Percentiles rank a stretch among this genome's conserved stretches.
These are phyloP conservation scores for Rousettus leschenaultii DNA, from an alignment of 2,113 vertebrate genomes.

Conservation along the genomic window DNA sequence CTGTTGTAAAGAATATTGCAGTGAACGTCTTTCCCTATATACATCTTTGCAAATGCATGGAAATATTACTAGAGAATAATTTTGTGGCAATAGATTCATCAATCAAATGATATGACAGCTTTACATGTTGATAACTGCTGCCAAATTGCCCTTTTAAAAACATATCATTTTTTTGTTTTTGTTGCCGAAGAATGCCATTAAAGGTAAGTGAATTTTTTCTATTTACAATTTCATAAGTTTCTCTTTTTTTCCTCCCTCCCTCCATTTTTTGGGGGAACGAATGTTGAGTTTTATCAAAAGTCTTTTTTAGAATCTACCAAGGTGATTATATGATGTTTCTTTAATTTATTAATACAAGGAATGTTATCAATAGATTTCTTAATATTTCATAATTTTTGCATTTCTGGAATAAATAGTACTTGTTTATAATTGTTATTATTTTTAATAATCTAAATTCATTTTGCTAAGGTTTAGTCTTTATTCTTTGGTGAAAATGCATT, in stretches of 20 bases:
- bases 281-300: neutral
- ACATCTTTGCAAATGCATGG: neutral
- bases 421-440: neutral
- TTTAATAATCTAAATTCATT: conserved; percentile 17
- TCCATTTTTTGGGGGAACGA: neutral
- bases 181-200: neutral
- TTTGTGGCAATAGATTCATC: neutral
- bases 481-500: neutral
- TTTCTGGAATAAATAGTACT: neutral
- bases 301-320: neutral
- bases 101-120: neutral
- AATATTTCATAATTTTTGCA: neutral
- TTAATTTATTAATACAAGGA: neutral
- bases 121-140: neutral
- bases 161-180: neutral
- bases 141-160: neutral
- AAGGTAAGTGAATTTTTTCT: neutral
- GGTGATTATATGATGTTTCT: neutral
- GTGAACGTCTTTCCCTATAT: neutral
- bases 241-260: neutral
- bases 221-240: neutral
- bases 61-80: neutral
- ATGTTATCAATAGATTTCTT: neutral
- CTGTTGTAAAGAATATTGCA: neutral
- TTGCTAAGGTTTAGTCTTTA: neutral